Evolutionary conservation across 1,140 invertebrate genomes (phyloP).

Genomic region (Sinella curviseta): DNA sequence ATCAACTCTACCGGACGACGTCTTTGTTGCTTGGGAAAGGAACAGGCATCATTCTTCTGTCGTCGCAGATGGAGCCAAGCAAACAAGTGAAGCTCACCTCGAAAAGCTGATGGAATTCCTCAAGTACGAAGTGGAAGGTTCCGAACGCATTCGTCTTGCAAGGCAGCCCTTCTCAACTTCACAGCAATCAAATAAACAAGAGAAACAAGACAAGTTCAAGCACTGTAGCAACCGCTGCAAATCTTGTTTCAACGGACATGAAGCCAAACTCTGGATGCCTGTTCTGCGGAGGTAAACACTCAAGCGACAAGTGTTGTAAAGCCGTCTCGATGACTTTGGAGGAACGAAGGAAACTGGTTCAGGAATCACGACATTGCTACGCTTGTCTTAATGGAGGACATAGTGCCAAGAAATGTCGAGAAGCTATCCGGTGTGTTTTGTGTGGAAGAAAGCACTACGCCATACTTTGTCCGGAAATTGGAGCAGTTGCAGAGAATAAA

Average conservation of each 20-base stretch:
- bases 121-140: background rate
- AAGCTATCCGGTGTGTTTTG: background rate
- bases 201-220: background rate
- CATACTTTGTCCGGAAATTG: background rate
- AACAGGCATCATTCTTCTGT: background rate
- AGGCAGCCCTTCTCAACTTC: background rate
- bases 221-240: background rate
- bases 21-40: background rate
- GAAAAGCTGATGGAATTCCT: background rate
- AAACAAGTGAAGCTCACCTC: background rate
- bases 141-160: background rate
- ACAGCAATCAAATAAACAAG: background rate
- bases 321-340: background rate
- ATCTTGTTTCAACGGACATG: background rate
- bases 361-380: background rate
- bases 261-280: background rate
- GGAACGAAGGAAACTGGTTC: background rate
- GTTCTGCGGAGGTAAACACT: background rate
- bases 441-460: background rate
- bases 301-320: background rate
- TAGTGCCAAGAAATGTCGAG: background rate
- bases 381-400: background rate
- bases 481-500: too few species aligned
- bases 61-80: background rate
- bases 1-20: background rate